Conservation (phyloP, 1,140 invertebrate species). For the Drosophila carrolli region DNA sequence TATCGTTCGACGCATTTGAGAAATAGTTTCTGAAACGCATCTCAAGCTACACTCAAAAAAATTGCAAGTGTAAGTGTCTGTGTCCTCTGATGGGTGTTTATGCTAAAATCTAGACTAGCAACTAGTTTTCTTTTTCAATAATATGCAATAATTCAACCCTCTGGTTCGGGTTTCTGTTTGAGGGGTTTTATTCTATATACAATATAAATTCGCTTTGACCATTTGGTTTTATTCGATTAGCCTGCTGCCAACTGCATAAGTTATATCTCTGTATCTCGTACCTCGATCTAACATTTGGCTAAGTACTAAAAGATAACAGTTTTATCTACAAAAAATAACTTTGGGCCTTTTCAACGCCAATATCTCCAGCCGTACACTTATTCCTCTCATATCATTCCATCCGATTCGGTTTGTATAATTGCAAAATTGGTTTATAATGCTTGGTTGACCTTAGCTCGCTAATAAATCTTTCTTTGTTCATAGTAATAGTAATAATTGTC, state of each 20-base stretch:
- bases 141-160: slow-evolving; percentile 69
- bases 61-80: slow-evolving; percentile 21
- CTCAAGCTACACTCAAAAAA: slow-evolving; percentile 35
- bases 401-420: slow-evolving; percentile 64
- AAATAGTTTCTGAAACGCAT: slow-evolving; percentile 40
- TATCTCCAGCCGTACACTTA: slow-evolving; percentile 23
- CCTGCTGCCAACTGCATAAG: slow-evolving; percentile 61
- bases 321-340: slow-evolving; percentile 83
- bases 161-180: slow-evolving; percentile 51
- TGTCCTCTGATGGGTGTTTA: slow-evolving; percentile 40
- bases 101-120: slow-evolving; percentile 71
- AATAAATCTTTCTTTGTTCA: slow-evolving; percentile 71
- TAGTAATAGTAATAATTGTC: slow-evolving; percentile 76
- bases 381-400: slow-evolving; percentile 18
- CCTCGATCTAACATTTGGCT: slow-evolving; percentile 79
- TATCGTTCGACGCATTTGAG: slow-evolving; percentile 27
- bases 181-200: slow-evolving; percentile 58
- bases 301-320: slow-evolving; percentile 81
- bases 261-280: slow-evolving; percentile 44
- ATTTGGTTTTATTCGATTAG: slow-evolving; percentile 66
- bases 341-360: slow-evolving; percentile 52
- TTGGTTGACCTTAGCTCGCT: slow-evolving; percentile 67
- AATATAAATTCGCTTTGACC: slow-evolving; percentile 82
- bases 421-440: slow-evolving; percentile 69
- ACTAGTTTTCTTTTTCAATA: slow-evolving; percentile 58